A percentile compares a stretch with the other conserved stretches of the same genome.
phyloP scores from a whole-genome alignment of 2,888 invertebrate species.

The Diploptera punctata region DNA sequence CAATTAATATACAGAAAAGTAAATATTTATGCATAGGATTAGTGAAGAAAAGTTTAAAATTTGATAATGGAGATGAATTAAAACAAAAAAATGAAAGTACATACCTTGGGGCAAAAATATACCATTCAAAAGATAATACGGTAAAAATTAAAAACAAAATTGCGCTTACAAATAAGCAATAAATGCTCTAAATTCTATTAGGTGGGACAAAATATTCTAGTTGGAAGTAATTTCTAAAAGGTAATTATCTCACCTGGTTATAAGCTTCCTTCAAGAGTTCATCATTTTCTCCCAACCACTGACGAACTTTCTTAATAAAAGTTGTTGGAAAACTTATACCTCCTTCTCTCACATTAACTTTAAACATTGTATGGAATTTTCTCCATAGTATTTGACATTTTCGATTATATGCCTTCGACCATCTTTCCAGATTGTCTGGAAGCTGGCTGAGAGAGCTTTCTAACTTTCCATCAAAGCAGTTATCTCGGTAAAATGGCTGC shows the following conservation, averaged over 20 bases:
- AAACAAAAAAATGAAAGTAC: too few species aligned
- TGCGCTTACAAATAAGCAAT: too few species aligned
- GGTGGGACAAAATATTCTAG: too few species aligned
- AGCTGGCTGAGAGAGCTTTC: background rate
- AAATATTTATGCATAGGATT: too few species aligned
- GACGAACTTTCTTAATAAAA: conserved; percentile 27
- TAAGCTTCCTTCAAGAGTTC: conserved; percentile 17
- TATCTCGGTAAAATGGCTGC: conserved; percentile 20
- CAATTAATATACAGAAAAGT: too few species aligned
- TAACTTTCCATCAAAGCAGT: conserved; percentile 25
- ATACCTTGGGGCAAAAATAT: too few species aligned
- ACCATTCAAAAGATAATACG: too few species aligned
- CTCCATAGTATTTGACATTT: conserved; percentile 40
- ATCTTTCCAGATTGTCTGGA: conserved; percentile 4
- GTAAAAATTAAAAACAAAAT: too few species aligned
- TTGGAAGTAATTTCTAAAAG: too few species aligned
- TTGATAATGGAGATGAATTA: too few species aligned
- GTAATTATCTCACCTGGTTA: conserved; percentile 36
- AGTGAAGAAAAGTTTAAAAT: too few species aligned
- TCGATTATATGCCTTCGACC: conserved; percentile 24
- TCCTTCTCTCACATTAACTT: conserved; percentile 33
- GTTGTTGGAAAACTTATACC: conserved; percentile 8
- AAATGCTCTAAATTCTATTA: too few species aligned
- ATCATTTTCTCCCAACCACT: conserved; percentile 32
- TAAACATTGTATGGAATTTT: conserved; percentile 39